Percentiles rank a stretch among this genome's conserved stretches.
Conservation (phyloP, 2,888 invertebrate genomes). For the Caenorhabditis wallacei region DNA sequence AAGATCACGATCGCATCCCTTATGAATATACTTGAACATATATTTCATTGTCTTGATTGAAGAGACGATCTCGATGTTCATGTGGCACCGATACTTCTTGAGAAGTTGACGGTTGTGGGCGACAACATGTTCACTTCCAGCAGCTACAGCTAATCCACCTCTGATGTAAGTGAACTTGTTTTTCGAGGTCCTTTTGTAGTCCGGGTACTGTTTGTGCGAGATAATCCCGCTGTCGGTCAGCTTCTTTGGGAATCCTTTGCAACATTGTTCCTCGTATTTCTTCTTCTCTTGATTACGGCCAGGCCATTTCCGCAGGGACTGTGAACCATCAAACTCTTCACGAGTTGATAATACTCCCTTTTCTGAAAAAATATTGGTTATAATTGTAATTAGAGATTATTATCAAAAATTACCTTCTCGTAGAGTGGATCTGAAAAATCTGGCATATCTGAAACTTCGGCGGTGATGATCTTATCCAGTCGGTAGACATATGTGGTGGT, state of each 20-base stretch:
- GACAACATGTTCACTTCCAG: slow-evolving; percentile 28
- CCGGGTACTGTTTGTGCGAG: neutral
- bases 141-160: neutral
- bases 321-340: neutral
- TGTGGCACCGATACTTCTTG: slow-evolving; percentile 4
- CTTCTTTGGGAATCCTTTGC: slow-evolving; percentile 15
- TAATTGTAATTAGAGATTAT: no score
- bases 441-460: neutral
- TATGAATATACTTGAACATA: slow-evolving; percentile 47
- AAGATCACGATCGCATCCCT: slow-evolving; percentile 40
- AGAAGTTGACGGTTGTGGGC: slow-evolving; percentile 25
- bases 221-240: neutral
- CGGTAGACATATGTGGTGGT: neutral
- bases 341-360: neutral
- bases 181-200: neutral
- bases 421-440: no score
- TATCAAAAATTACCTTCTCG: no score
- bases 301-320: no score
- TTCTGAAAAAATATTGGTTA: no score
- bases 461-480: neutral
- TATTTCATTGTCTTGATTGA: slow-evolving; percentile 35
- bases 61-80: slow-evolving; percentile 35
- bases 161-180: neutral
- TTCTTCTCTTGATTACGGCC: neutral
- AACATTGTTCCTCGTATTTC: neutral